Percentiles rank a stretch among this genome's conserved stretches.
Conservation (phyloP, 2,888 invertebrate genomes). For the Harpalus rufipes region DNA sequence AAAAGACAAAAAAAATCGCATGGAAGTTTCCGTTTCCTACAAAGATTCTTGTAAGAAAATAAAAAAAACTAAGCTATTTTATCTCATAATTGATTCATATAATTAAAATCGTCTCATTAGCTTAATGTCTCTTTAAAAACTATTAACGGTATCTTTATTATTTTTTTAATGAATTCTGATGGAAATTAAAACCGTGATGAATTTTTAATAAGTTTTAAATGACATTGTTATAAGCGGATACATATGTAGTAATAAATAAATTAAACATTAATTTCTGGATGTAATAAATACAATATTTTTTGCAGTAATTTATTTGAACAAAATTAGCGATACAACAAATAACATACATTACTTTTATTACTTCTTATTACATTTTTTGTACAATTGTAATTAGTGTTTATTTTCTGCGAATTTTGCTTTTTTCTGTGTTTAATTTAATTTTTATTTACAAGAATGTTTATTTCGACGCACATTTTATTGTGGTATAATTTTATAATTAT, state of each 20-base stretch:
- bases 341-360: background rate
- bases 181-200: background rate
- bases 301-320: background rate
- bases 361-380: slow-evolving; percentile 1
- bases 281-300: background rate
- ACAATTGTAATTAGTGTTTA: background rate
- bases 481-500: background rate
- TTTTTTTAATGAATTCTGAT: background rate
- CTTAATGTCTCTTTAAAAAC: background rate
- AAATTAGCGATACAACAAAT: background rate
- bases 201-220: background rate
- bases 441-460: background rate
- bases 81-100: background rate
- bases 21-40: background rate
- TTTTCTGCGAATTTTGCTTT: slow-evolving; percentile 8
- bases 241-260: background rate
- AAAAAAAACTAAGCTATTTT: background rate
- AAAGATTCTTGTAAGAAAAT: background rate
- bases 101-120: background rate
- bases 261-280: background rate
- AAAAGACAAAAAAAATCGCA: background rate
- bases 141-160: background rate
- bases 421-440: background rate
- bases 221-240: background rate
- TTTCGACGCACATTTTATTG: slow-evolving; percentile 2